phyloP scores from a whole-genome alignment of 2,797 vertebrate species.

The Malacoraja senta region DNA sequence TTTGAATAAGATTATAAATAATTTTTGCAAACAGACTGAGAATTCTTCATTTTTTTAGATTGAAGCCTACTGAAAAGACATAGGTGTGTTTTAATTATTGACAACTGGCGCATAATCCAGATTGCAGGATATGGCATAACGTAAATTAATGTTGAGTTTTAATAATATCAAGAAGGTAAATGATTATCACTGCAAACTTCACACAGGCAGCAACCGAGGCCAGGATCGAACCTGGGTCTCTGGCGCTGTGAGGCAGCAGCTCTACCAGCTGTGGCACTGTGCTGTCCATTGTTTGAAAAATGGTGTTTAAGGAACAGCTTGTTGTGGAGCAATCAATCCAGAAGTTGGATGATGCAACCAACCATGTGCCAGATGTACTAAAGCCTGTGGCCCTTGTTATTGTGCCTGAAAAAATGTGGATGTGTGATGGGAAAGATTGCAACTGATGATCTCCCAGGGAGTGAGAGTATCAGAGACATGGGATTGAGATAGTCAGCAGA shows the following conservation, averaged over 20 bases:
- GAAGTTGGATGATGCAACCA: too few species aligned
- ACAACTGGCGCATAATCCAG: not conserved
- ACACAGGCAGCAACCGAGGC: too few species aligned
- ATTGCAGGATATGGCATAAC: not conserved
- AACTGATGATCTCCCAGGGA: not conserved
- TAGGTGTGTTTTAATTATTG: not conserved
- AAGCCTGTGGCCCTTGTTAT: too few species aligned
- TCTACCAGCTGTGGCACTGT: too few species aligned
- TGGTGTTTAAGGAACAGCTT: too few species aligned
- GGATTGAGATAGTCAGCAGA: not conserved
- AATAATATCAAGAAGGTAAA: not conserved
- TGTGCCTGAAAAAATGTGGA: too few species aligned
- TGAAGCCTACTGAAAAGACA: not conserved
- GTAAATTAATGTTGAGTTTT: not conserved
- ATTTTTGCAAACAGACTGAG: not conserved
- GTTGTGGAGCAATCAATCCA: too few species aligned
- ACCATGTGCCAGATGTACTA: too few species aligned
- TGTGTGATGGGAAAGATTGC: not conserved
- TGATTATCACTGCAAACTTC: not conserved
- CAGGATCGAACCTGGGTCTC: too few species aligned
- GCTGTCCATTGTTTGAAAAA: too few species aligned
- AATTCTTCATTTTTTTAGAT: not conserved
- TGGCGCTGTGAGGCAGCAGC: too few species aligned
- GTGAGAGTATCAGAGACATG: not conserved
- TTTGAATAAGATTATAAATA: not conserved